phyloP scores from a whole-genome alignment of 2,888 invertebrate genomes.

The Crocallis elinguaria region DNA sequence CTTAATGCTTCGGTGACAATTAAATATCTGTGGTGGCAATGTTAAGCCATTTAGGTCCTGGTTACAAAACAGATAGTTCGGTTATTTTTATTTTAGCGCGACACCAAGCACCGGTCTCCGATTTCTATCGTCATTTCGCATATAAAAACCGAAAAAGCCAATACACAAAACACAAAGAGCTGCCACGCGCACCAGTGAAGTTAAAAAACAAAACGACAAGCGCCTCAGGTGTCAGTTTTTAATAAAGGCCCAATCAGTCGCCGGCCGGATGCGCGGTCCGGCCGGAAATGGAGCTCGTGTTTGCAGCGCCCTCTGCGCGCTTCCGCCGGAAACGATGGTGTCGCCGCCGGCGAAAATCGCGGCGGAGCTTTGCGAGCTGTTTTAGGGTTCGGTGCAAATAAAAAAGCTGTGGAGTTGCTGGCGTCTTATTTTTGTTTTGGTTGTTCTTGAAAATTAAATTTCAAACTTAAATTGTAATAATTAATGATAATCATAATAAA shows the following conservation, averaged over 20 bases:
- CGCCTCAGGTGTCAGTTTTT: slow-evolving; percentile 83
- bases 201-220: slow-evolving; percentile 34
- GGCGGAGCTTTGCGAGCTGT: slow-evolving; percentile 18
- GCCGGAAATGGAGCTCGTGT: slow-evolving; percentile 81
- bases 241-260: slow-evolving; percentile 83
- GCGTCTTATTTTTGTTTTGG: slow-evolving; percentile 1
- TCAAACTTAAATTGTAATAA: no score
- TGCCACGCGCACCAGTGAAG: slow-evolving; percentile 8
- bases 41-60: no score
- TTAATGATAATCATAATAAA: neutral
- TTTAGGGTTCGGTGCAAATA: slow-evolving; percentile 26
- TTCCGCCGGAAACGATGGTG: slow-evolving; percentile 62
- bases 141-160: neutral
- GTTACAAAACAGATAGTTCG: no score
- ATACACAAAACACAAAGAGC: slow-evolving; percentile 11
- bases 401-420: slow-evolving; percentile 12
- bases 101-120: neutral
- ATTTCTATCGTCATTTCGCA: neutral
- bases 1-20: no score
- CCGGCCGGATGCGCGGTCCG: slow-evolving; percentile 72
- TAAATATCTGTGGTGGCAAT: no score
- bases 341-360: slow-evolving; percentile 54
- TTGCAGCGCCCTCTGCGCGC: slow-evolving; percentile 70
- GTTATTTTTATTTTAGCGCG: no score
- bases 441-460: neutral